A percentile compares a stretch with the other conserved stretches of the same genome.
These are phyloP conservation scores for Agrypnus murinus DNA, from an alignment of 2,888 invertebrate species.

Conservation along the genomic window DNA sequence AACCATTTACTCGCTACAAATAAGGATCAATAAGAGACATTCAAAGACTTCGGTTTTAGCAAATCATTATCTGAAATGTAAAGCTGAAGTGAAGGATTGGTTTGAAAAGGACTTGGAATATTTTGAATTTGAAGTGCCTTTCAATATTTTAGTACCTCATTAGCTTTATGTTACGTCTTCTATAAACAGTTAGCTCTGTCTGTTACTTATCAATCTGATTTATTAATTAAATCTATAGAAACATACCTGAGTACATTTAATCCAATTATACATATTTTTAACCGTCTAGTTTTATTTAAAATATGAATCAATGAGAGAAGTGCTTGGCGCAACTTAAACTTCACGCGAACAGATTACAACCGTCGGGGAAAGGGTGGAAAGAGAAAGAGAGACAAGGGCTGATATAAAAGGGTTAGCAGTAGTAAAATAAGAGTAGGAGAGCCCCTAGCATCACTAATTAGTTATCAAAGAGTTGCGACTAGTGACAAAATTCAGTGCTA, in stretches of 20 bases:
- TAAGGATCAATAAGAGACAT: constrained; percentile 52
- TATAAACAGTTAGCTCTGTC: no score
- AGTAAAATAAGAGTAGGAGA: constrained; percentile 69
- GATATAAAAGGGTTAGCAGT: constrained; percentile 70
- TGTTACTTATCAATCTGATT: no score
- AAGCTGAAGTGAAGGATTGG: constrained; percentile 50
- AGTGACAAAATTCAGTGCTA: constrained; percentile 67
- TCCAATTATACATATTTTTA: no score
- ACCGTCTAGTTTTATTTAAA: no score
- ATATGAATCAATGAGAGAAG: no score
- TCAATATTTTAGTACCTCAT: constrained; percentile 43
- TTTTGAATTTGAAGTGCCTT: constrained; percentile 51
- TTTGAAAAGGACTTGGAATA: constrained; percentile 51
- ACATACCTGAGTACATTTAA: no score
- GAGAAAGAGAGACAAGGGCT: constrained; percentile 59
- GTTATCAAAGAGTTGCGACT: constrained; percentile 75
- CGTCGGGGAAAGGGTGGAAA: constrained; percentile 57
- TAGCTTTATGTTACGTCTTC: constrained; percentile 35
- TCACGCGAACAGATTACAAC: constrained; percentile 49
- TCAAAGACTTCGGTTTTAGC: constrained; percentile 52
- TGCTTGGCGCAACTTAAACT: constrained; percentile 24
- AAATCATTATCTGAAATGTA: constrained; percentile 53
- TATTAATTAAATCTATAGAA: no score
- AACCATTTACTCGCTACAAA: constrained; percentile 52
- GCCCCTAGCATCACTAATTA: constrained; percentile 75